A percentile compares a stretch with the other conserved stretches of the same genome.
Conservation (phyloP, 2,113 vertebrate genomes). For the Aphyosemion australe region DNA sequence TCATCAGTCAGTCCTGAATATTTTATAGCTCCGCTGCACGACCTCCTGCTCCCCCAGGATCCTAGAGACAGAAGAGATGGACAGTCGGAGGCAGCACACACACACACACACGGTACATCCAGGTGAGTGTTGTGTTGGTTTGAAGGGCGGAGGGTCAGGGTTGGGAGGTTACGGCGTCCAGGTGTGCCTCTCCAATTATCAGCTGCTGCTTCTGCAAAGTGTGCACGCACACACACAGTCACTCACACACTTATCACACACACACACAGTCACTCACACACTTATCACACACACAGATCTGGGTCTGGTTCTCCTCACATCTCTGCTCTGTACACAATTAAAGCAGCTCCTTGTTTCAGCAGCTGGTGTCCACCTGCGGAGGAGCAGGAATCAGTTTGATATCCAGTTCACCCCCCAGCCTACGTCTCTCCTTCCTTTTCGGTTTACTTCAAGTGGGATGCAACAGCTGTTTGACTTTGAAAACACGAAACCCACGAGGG, state of each 20-base stretch:
- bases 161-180: conserved; percentile 71
- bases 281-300: conserved; percentile 22
- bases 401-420: conserved; percentile 37
- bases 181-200: conserved; percentile 75
- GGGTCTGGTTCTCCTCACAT: conserved; percentile 40
- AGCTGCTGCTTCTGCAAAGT: conserved; percentile 40
- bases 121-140: conserved; percentile 53
- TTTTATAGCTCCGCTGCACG: conserved; percentile 60
- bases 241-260: background rate
- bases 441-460: conserved; percentile 39
- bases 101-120: conserved; percentile 15
- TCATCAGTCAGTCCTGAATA: conserved; percentile 60
- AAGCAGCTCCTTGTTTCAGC: conserved; percentile 42
- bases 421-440: conserved; percentile 25
- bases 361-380: conserved; percentile 64
- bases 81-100: conserved; percentile 9
- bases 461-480: conserved; percentile 64
- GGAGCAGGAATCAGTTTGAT: conserved; percentile 40
- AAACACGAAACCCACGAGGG: conserved; percentile 44
- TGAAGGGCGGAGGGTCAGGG: conserved; percentile 62
- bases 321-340: conserved; percentile 61
- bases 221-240: conserved; percentile 9
- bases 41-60: conserved; percentile 38
- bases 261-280: background rate
- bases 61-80: conserved; percentile 18